These are phyloP conservation scores for Ophthalmolycus amberensis DNA, from an alignment of 2,113 vertebrate genomes.

Conservation along the genomic window DNA sequence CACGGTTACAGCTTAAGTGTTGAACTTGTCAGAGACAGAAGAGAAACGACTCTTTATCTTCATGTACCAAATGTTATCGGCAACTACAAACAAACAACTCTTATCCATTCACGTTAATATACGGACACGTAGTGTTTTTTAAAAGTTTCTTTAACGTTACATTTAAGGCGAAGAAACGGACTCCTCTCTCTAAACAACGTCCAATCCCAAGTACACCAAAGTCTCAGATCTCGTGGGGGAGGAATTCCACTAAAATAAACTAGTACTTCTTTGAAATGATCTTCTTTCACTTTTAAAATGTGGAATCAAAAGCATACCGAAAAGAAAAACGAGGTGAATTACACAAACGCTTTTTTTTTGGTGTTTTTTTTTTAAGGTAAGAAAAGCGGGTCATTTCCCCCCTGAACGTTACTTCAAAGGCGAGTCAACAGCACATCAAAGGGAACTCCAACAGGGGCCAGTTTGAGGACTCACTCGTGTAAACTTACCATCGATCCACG, in stretches of 20 bases:
- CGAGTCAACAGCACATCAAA: slow-evolving; percentile 88
- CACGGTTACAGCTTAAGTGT: background rate
- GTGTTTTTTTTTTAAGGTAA: slow-evolving; percentile 4
- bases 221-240: slow-evolving; percentile 76
- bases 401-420: slow-evolving; percentile 87
- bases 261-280: slow-evolving; percentile 28
- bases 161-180: slow-evolving; percentile 9
- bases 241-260: slow-evolving; percentile 49
- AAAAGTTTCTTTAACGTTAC: slow-evolving; percentile 17
- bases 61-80: too few species aligned
- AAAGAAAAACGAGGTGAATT: background rate
- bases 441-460: slow-evolving; percentile 78
- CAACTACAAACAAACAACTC: too few species aligned
- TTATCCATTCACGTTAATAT: background rate
- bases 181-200: slow-evolving; percentile 51
- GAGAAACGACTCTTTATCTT: background rate
- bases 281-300: slow-evolving; percentile 20
- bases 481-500: slow-evolving; percentile 90
- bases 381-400: slow-evolving; percentile 37
- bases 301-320: background rate
- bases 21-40: slow-evolving; percentile 14
- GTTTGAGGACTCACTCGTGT: slow-evolving; percentile 72
- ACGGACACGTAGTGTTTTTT: background rate
- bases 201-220: slow-evolving; percentile 74
- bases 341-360: background rate